A percentile compares a stretch with the other conserved stretches of the same genome.
These are phyloP conservation scores for Mystacides longicornis DNA, from an alignment of 2,888 invertebrate species.

Conservation along the genomic window DNA sequence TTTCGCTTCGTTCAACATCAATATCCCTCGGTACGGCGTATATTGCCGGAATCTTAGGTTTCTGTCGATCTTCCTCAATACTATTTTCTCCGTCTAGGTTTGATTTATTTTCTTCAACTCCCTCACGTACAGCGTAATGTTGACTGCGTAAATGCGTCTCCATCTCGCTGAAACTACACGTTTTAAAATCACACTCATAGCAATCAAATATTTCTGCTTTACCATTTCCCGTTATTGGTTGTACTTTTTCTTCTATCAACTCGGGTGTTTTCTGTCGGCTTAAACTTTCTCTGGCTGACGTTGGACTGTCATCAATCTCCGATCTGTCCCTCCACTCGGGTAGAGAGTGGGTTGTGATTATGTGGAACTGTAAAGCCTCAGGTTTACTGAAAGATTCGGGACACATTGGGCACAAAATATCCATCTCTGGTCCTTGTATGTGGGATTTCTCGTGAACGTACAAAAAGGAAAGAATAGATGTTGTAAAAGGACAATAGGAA, in stretches of 20 bases:
- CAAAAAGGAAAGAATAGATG: constrained; percentile 81
- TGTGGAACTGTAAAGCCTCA: constrained; percentile 53
- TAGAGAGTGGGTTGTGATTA: constrained; percentile 50
- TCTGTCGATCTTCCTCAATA: constrained; percentile 20
- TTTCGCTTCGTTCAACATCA: constrained; percentile 31
- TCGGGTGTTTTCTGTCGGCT: constrained; percentile 30
- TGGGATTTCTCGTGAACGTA: constrained; percentile 90
- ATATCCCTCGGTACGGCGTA: constrained; percentile 54
- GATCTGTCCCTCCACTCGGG: constrained; percentile 27
- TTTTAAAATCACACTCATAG: constrained; percentile 45
- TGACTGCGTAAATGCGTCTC: constrained; percentile 45
- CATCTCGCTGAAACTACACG: constrained; percentile 43
- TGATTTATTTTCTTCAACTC: constrained; percentile 31
- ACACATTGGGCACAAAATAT: constrained; percentile 53
- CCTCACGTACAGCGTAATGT: constrained; percentile 42
- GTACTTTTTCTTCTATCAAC: constrained; percentile 34
- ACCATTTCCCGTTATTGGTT: constrained; percentile 22
- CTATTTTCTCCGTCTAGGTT: constrained; percentile 17
- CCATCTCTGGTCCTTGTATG: constrained; percentile 36
- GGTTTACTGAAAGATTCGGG: constrained; percentile 50
- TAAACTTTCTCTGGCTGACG: constrained; percentile 24
- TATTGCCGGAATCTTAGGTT: constrained; percentile 46
- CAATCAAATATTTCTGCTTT: constrained; percentile 41
- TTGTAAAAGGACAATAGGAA: constrained; percentile 83
- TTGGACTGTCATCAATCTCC: constrained; percentile 19